Evolutionary conservation across 2,797 vertebrate species (phyloP).

Genomic region (Rhodeus uyekii): DNA sequence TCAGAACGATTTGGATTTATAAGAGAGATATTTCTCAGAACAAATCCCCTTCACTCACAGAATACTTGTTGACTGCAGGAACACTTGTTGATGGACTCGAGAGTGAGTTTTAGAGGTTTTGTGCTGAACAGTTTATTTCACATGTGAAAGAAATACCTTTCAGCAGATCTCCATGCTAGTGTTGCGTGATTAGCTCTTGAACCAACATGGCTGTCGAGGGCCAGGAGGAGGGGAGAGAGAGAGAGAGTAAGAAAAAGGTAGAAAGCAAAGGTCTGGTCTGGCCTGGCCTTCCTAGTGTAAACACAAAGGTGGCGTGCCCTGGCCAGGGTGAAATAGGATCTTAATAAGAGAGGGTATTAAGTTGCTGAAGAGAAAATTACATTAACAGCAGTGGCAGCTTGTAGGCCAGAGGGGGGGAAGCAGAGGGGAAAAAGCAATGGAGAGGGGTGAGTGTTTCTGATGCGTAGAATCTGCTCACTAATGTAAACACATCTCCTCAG

Average conservation of each 20-base stretch:
- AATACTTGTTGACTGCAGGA: not conserved
- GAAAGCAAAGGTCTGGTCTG: conserved; percentile 54
- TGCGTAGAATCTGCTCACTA: conserved; percentile 64
- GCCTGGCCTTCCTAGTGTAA: conserved; percentile 56
- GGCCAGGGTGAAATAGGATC: conserved; percentile 55
- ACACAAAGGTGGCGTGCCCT: conserved; percentile 55
- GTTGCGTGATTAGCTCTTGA: conserved; percentile 39
- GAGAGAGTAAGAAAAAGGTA: conserved; percentile 56
- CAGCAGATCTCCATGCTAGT: conserved; percentile 7
- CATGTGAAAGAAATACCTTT: conserved; percentile 23
- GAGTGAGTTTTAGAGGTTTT: conserved; percentile 6
- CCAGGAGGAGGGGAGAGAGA: not conserved
- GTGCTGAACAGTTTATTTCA: not conserved
- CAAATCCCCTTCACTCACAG: not conserved
- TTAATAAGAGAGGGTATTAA: conserved; percentile 57
- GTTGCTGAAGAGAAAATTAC: conserved; percentile 59
- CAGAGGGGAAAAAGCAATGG: conserved; percentile 10
- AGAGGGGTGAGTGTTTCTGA: conserved; percentile 55
- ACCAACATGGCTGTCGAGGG: not conserved
- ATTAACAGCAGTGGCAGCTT: conserved; percentile 56
- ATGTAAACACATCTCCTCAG: conserved; percentile 70
- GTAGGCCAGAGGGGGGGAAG: conserved; percentile 37
- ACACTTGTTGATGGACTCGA: not conserved
- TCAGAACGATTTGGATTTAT: not conserved
- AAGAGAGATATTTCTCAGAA: not conserved